Evolutionary conservation across 2,888 invertebrate species (phyloP).

Genomic region (Protophormia terraenovae): DNA sequence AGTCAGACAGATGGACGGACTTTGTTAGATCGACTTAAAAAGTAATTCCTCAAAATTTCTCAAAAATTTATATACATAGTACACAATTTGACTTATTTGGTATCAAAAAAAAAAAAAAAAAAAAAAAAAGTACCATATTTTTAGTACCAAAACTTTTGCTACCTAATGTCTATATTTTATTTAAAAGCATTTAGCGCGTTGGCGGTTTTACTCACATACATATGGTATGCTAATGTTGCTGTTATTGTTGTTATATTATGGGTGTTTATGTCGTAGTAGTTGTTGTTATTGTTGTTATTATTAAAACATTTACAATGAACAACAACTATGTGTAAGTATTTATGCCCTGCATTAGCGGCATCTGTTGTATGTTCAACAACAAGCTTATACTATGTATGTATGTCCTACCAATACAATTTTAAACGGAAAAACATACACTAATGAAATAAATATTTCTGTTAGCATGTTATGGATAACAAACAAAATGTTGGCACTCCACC

Average conservation of each 20-base stretch:
- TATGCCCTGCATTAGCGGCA: constrained; percentile 60
- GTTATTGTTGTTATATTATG: no score
- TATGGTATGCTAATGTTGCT: background rate
- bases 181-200: constrained; percentile 23
- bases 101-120: no score
- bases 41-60: no score
- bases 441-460: no score
- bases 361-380: constrained; percentile 61
- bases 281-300: background rate
- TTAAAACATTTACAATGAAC: background rate
- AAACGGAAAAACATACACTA: no score
- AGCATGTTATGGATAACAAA: constrained; percentile 14
- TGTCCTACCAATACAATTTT: no score
- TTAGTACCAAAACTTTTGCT: background rate
- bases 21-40: no score
- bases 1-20: no score
- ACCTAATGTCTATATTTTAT: background rate
- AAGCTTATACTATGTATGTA: background rate
- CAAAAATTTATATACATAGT: no score
- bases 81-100: no score
- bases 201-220: no score
- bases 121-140: background rate
- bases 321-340: background rate
- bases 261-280: background rate
- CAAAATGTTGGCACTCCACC: constrained; percentile 48